Evolutionary conservation across 2,888 invertebrate species (phyloP).

Genomic region (Hydriomena furcata): DNA sequence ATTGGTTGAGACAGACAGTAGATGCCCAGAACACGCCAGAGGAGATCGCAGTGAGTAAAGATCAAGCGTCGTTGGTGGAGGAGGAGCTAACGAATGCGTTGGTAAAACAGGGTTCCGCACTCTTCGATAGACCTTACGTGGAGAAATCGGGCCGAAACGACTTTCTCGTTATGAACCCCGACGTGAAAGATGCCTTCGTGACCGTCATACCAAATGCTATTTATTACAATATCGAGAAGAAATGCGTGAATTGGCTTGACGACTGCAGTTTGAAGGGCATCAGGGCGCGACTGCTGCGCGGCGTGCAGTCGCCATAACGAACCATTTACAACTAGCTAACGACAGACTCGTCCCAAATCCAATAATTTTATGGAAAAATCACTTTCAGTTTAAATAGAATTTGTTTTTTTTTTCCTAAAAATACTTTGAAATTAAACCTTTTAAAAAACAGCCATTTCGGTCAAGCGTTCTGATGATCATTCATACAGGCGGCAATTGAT

Average conservation of each 20-base stretch:
- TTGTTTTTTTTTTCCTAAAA: no score
- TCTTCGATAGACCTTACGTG: slow-evolving; percentile 51
- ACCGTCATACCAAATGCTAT: slow-evolving; percentile 66
- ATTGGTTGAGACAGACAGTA: slow-evolving; percentile 6
- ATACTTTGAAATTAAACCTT: no score
- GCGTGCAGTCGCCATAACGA: slow-evolving; percentile 28
- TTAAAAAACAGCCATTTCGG: no score
- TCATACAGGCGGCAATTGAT: no score
- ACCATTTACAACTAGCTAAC: neutral
- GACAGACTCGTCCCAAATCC: no score
- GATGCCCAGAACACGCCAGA: no score
- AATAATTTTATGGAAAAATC: no score
- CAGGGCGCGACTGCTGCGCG: slow-evolving; percentile 48
- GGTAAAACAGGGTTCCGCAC: slow-evolving; percentile 43
- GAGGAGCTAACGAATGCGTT: slow-evolving; percentile 47
- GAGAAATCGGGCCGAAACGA: slow-evolving; percentile 57
- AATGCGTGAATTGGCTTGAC: slow-evolving; percentile 71
- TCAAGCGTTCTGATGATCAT: no score
- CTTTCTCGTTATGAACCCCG: slow-evolving; percentile 56
- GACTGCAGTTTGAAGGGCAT: slow-evolving; percentile 64
- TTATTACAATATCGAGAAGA: slow-evolving; percentile 61
- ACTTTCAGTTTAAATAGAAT: no score
- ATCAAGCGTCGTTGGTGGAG: slow-evolving; percentile 36
- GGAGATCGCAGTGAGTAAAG: neutral
- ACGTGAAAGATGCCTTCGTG: slow-evolving; percentile 50